A percentile compares a stretch with the other conserved stretches of the same genome.
phyloP scores from a whole-genome alignment of 2,797 vertebrate species.

The Acestrorhynchus altus region DNA sequence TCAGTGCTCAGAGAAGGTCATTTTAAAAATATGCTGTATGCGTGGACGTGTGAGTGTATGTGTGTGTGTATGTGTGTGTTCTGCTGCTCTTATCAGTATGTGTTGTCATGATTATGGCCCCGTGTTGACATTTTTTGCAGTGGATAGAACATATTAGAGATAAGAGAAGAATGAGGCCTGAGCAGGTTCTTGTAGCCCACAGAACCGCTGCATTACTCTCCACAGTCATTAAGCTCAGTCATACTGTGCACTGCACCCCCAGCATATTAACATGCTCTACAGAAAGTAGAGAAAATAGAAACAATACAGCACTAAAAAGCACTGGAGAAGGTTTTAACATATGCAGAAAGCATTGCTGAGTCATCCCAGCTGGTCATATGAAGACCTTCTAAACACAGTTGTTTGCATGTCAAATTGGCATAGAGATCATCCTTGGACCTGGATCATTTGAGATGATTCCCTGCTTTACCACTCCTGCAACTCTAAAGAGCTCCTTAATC shows the following conservation, averaged over 20 bases:
- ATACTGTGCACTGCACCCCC: background rate
- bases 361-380: background rate
- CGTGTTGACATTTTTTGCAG: slow-evolving; percentile 32
- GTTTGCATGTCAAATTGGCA: background rate
- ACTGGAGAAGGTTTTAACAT: background rate
- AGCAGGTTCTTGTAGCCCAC: background rate
- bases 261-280: background rate
- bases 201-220: background rate
- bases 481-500: no score
- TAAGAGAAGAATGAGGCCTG: background rate
- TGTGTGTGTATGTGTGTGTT: slow-evolving; percentile 39
- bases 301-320: background rate
- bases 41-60: slow-evolving; percentile 5
- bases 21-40: slow-evolving; percentile 11
- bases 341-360: background rate
- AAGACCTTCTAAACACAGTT: background rate
- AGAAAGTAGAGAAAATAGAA: background rate
- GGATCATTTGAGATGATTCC: no score
- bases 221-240: background rate
- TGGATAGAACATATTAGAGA: background rate
- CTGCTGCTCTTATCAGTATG: slow-evolving; percentile 63
- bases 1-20: slow-evolving; percentile 28
- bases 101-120: slow-evolving; percentile 42
- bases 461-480: no score
- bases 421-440: background rate